Evolutionary conservation across 2,113 vertebrate genomes (phyloP).

Genomic region (Lycocorax pyrrhopterus): DNA sequence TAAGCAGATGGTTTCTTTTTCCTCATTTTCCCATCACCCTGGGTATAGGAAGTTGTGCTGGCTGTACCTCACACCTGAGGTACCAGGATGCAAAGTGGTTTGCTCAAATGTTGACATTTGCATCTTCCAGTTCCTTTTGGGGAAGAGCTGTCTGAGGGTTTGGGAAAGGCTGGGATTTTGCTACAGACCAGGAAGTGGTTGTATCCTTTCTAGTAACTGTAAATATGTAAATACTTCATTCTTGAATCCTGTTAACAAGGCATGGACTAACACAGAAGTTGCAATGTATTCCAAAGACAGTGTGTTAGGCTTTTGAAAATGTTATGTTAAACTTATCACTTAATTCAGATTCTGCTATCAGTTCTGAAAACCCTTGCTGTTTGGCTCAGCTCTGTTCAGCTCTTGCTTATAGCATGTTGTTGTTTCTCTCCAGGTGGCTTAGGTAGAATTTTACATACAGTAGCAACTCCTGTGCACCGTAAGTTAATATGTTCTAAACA

Average conservation of each 20-base stretch:
- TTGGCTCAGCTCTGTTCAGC: background rate
- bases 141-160: background rate
- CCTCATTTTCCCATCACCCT: background rate
- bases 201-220: background rate
- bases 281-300: background rate
- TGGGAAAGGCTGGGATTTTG: background rate
- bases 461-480: background rate
- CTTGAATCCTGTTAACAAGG: background rate
- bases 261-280: background rate
- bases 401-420: background rate
- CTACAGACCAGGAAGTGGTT: background rate
- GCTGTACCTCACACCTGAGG: background rate
- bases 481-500: background rate
- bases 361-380: background rate
- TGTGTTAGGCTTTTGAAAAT: background rate
- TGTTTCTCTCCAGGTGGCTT: background rate
- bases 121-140: background rate
- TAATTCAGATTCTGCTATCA: background rate
- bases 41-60: background rate
- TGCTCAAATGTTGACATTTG: background rate
- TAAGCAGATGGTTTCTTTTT: background rate
- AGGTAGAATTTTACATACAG: background rate
- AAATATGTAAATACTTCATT: background rate
- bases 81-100: background rate
- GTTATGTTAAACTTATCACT: background rate